Evolutionary conservation across 2,888 invertebrate species (phyloP), one percentile per base, ranked within the genome.

Genomic region (Rotaria magnacalcarata): DNA sequence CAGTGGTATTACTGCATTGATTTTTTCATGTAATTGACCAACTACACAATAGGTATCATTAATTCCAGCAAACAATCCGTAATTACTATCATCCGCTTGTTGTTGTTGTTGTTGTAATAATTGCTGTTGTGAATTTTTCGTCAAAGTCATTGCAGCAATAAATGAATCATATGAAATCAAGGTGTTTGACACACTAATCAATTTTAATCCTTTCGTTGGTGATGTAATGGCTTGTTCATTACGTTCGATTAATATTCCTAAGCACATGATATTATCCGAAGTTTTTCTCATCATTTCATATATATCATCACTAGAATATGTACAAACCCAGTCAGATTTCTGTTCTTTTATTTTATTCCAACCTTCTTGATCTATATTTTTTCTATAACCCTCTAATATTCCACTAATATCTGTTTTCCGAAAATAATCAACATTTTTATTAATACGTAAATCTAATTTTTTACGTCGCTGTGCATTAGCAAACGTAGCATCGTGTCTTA

Each of bases 381-480:
- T 50, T 50, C 34, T 67, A 67, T 85, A 85, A 67, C 85, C 85
- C 19, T 85, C 85, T 85, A 85, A 67, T 21, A 85, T 85, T 24
- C 67, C 85, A 67, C 74, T 85, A 34, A 85, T 85, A 67, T 85
- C 85, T 50, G 85, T 85, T 67, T 50, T 50, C 74, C 85, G 74
- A 50, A 85, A 85, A 74, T 85, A 85, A 67, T 85, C 85, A 34
- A 85, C 85, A 74, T 85, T 85, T 74, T 85, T 85, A 67, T 74
- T 85, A 34, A 85, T 47, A 19, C 85, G 67, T 85, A 85, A 74
- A 50, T 85, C 85, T 67, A 85, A 67, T 67, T 67, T 67, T 74
- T 85, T 85, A 50, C 74, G 60, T 47, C 85, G 47, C 21, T 67
- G 60, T 50, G 67, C 67, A 85, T 85, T 85, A 47, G 85, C 85